Evolutionary conservation across 2,888 invertebrate species (phyloP).

Genomic region (Lochmaea capreae): DNA sequence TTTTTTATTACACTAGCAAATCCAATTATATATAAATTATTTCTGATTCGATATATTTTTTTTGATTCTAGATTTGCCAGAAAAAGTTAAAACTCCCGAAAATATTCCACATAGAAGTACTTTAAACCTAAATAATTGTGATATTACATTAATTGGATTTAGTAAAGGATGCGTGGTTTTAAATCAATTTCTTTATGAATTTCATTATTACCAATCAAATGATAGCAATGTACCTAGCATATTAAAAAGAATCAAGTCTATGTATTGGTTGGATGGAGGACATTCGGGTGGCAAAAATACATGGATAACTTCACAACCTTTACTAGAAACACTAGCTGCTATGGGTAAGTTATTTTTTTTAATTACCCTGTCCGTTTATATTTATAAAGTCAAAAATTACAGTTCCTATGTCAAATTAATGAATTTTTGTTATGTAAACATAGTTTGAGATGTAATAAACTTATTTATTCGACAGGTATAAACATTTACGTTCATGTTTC

Average conservation of each 20-base stretch:
- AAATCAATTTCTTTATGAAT: slow-evolving; percentile 90
- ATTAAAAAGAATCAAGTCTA: slow-evolving; percentile 76
- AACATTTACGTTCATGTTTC: slow-evolving; percentile 84
- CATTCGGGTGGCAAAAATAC: slow-evolving; percentile 90
- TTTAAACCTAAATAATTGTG: slow-evolving; percentile 31
- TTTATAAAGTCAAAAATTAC: no score
- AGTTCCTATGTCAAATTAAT: background rate
- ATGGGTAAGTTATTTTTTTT: slow-evolving; percentile 71
- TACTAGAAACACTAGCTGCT: slow-evolving; percentile 79
- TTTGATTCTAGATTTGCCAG: background rate
- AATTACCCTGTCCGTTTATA: background rate
- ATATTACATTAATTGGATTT: slow-evolving; percentile 74
- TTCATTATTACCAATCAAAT: slow-evolving; percentile 76
- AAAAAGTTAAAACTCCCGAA: background rate
- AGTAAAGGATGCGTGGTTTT: slow-evolving; percentile 95
- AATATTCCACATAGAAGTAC: slow-evolving; percentile 7
- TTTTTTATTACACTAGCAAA: slow-evolving; percentile 37
- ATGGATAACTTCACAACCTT: slow-evolving; percentile 83
- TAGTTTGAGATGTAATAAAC: no score
- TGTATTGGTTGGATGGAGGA: slow-evolving; percentile 94
- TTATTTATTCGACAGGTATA: slow-evolving; percentile 68
- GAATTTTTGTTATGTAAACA: background rate
- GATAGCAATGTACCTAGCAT: slow-evolving; percentile 58
- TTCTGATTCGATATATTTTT: background rate
- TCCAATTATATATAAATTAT: slow-evolving; percentile 15